Evolutionary conservation across 1,140 invertebrate species (phyloP).

Genomic region (Papilio helenus): DNA sequence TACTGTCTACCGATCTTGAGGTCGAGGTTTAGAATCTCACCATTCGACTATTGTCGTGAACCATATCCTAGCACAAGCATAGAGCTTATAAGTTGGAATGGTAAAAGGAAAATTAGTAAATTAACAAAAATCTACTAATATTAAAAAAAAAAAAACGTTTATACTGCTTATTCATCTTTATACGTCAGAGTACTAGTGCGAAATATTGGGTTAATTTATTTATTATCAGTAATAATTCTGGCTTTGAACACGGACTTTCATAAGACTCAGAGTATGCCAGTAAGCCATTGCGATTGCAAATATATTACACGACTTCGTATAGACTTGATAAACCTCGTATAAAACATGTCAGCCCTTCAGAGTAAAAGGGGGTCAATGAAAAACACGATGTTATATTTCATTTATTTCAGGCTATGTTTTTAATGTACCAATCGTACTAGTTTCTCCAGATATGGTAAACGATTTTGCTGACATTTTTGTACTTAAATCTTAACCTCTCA

Average conservation of each 20-base stretch:
- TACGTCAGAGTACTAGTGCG: too few relatives aligned
- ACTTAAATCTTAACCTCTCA: conserved; percentile 5
- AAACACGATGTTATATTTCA: conserved; percentile 24
- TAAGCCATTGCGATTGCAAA: not conserved
- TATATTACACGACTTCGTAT: not conserved
- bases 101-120: too few relatives aligned
- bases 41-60: too few relatives aligned
- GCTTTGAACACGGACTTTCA: not conserved
- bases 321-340: not conserved
- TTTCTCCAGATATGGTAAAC: not conserved
- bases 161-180: too few relatives aligned
- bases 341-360: conserved; percentile 11
- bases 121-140: too few relatives aligned
- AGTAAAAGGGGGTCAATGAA: conserved; percentile 29
- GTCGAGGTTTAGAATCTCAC: too few relatives aligned
- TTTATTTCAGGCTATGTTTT: conserved; percentile 21
- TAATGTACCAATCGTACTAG: not conserved
- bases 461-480: not conserved
- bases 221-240: not conserved
- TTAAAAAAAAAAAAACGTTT: too few relatives aligned
- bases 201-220: not conserved
- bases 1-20: too few relatives aligned
- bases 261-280: not conserved
- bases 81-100: too few relatives aligned
- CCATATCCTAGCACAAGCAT: too few relatives aligned